These are phyloP conservation scores for Beroe forskalii DNA, from an alignment of 37 sponge, comb jelly and placozoan species.

Conservation along the genomic window DNA sequence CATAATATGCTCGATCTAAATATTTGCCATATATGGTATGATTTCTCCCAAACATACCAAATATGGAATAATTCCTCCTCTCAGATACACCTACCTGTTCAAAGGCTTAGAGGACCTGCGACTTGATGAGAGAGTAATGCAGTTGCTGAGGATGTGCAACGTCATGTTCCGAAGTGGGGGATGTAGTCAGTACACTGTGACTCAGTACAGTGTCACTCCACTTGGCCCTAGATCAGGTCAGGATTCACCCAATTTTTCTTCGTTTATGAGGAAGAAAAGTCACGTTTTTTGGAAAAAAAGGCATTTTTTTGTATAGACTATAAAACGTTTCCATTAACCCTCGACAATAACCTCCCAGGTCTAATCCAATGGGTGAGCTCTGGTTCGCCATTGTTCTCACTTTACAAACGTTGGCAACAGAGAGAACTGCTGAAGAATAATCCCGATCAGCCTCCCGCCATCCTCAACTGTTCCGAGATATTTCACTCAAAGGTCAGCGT, in stretches of 20 bases:
- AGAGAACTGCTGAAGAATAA: slow-evolving; percentile 80
- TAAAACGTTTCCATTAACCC: too few species aligned
- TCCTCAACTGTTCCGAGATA: slow-evolving; percentile 56
- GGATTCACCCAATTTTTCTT: too few species aligned
- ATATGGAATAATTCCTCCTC: too few species aligned
- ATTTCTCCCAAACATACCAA: too few species aligned
- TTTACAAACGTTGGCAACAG: slow-evolving; percentile 98
- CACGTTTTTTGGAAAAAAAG: too few species aligned
- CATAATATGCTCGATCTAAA: too few species aligned
- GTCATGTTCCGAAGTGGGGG: slow-evolving; percentile 83
- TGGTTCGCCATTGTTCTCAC: slow-evolving; percentile 92
- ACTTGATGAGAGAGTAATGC: slow-evolving; percentile 97
- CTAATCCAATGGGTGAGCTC: slow-evolving; percentile 96
- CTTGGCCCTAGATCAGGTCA: slow-evolving; percentile 86
- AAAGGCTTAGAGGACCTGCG: slow-evolving; percentile 94
- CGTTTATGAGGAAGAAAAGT: too few species aligned
- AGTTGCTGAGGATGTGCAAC: slow-evolving; percentile 92
- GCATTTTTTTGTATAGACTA: too few species aligned
- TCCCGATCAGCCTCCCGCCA: slow-evolving; percentile 42
- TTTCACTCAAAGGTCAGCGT: slow-evolving; percentile 48
- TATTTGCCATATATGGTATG: too few species aligned
- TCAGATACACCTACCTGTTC: slow-evolving; percentile 93
- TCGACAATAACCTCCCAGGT: too few species aligned
- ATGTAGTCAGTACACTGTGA: slow-evolving; percentile 67
- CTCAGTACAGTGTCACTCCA: slow-evolving; percentile 96